Evolutionary conservation across 2,888 invertebrate genomes (phyloP), one percentile per base, ranked within the genome.

Genomic region (Tipula vernalis): DNA sequence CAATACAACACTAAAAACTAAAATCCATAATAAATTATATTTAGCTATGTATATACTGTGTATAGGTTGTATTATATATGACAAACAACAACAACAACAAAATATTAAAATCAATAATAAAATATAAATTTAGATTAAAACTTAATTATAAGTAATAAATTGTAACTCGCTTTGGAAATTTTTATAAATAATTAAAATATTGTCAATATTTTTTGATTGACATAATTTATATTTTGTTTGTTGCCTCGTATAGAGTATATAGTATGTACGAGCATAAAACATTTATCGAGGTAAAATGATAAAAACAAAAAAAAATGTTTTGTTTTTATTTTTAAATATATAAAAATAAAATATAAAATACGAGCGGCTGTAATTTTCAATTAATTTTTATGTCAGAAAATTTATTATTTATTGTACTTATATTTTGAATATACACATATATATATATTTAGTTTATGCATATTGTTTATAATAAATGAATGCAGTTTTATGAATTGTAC

Each of bases 161-260:
- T 71, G 71, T 71, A 71, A 10, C 57, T 57, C 57, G 18, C 57
- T 57, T 39, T 57, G 71, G 28, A 71, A 13, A 51, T 71, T 28
- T 71, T 71, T 71, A 71, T 71, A 71, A 71, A 71, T 71, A 71
- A 71, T 71, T 71, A 71, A 71, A 71, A 71, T 71, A 71, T 71
- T 71, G 71, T 71, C 71, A 71, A 71, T 71, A 71, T 71, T 71
- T 28, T 71, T 71, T 71, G 71, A 71, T 71, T 71, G 71, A 71
- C 71, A 71, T 28, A 71, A 71, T 71, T 71, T 71, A 71, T 71
- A 71, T 71, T 28, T 71, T 71, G 71, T 71, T 71, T 71, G 71
- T 71, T 71, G 71, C 18, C 51, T 51, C 44, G 51, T 15, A 8
- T 12, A 47, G 47, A 15, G 28, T 71, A 28, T 51, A 51, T 15